Evolutionary conservation across 2,113 vertebrate species (phyloP), one percentile per base, ranked within the genome.

Genomic region (Alligator sinensis): DNA sequence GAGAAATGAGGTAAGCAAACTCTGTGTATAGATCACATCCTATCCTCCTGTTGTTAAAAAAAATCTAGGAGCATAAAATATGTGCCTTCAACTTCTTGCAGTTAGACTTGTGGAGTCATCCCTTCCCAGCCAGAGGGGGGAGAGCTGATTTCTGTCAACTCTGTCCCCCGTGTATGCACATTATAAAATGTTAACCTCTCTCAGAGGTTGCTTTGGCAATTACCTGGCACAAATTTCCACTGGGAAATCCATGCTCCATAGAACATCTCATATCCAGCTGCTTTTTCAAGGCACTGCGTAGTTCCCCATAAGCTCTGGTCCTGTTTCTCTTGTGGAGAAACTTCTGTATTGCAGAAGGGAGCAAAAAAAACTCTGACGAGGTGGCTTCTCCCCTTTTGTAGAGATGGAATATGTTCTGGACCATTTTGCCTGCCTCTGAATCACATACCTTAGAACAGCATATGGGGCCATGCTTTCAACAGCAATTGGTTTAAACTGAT

Each of bases 401-500:
- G 34, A 63, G 38, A 13, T 90, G 55, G 5, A 68, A 30, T 17
- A 83, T 1, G 0, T 0, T 0, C 18, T 74, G 74, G 14, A 22
- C 77, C 62, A 66, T 86, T 90, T 88, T 57, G 82, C 25, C 34
- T 16, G 2, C 15, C 34, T 74, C 34, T 34, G 34, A 74, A 47
- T 74, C 34, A 38, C 9, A 7, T 47, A 74, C 34, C 34, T 13
- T 38, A 74, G 34, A 25, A 2, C 1, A 82, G n/a, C 54, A 61
- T 2, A 1, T 24, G 68, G 88, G 82, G 87, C 85, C 54, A 57
- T 75, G 14, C 34, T 47, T 68, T 85, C 70, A 77, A 47, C 25
- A 82, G 82, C 89, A 94, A 34, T 59, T 94, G 61, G 3, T 58
- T 61, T 34, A 62, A 89, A 89, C 84, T 78, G 79, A 80, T 84